Evolutionary conservation across 2,888 invertebrate genomes (phyloP), one percentile per base, ranked within the genome.

Genomic region (Cheilosia urbana): DNA sequence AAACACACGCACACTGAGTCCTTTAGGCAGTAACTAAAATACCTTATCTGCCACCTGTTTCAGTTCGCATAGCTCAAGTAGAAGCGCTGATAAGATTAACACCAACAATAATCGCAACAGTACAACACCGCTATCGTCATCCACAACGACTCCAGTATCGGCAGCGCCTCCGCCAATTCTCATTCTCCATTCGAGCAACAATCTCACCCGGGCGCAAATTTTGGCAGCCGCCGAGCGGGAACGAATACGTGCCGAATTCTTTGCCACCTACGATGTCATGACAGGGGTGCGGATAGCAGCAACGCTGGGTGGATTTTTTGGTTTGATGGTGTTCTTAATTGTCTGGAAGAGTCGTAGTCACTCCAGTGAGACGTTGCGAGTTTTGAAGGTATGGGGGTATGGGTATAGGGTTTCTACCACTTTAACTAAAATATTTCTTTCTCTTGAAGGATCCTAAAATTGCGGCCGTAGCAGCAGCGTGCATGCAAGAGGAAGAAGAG

Each of bases 261-360:
- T 97, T 93, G 95, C 96, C 89, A 96, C 97, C 45, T 98, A 98
- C 93, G 97, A 98, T 94, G 96, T 96, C 92, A 97, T 97, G 97
- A 98, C 97, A 89, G 98, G 98, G 88, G 95, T 98, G 87, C 95
- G 97, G 88, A 98, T 98, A 92, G 98, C 98, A 89, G 96, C 96
- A 89, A 98, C 98, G 3, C 93, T 98, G 68, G 97, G 97, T 89
- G 97, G 97, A 89, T 97, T 98, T 93, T 98, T 98, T 93, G 96
- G 96, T 87, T 94, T 98, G 90, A 97, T 98, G 96, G 97, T 97
- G 60, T 95, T 98, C 91, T 94, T 98, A 90, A 96, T 98, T 89
- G 95, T 98, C 87, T 98, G 97, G 93, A 98, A 98, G 93, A 97
- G 97, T 92, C 96, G 96, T 89, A 95, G 95, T 90, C 95, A 95